Percentiles rank a stretch among this genome's conserved stretches.
phyloP scores from a whole-genome alignment of 2,797 vertebrate species.

The Thamnophis elegans region DNA sequence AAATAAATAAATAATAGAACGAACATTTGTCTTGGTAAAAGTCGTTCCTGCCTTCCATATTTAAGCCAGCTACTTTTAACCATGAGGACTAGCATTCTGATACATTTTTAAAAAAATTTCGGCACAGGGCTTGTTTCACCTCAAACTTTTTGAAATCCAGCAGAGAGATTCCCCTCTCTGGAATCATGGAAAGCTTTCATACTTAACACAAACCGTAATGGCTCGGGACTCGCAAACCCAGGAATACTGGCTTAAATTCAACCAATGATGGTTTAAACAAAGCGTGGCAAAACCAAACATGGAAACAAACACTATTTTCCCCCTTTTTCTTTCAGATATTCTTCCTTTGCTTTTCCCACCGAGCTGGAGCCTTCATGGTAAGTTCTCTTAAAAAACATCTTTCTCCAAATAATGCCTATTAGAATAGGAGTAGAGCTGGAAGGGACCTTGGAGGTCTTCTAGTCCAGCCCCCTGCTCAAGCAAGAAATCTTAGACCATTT shows the following conservation, averaged over 20 bases:
- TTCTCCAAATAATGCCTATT: not conserved
- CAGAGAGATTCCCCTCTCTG: not conserved
- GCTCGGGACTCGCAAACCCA: not conserved
- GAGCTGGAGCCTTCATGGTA: conserved; percentile 7
- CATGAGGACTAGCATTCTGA: not conserved
- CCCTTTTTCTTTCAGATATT: not conserved
- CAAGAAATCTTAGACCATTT: too few relatives aligned
- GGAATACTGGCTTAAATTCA: not conserved
- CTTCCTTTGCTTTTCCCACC: conserved; percentile 6
- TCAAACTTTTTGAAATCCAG: not conserved
- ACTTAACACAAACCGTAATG: not conserved
- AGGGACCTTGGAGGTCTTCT: too few relatives aligned
- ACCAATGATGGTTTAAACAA: not conserved
- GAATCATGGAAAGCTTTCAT: not conserved
- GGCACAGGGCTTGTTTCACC: not conserved
- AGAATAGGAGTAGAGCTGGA: too few relatives aligned
- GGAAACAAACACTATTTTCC: not conserved
- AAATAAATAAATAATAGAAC: not conserved
- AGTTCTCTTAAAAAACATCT: not conserved
- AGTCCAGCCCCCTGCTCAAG: too few relatives aligned
- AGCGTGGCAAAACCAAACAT: not conserved
- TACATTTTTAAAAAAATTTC: not conserved
- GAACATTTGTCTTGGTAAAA: not conserved
- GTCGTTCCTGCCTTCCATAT: not conserved
- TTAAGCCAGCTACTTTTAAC: not conserved